Conservation (phyloP, 1,140 invertebrate genomes). For the Leptestheria dahalacensis region DNA sequence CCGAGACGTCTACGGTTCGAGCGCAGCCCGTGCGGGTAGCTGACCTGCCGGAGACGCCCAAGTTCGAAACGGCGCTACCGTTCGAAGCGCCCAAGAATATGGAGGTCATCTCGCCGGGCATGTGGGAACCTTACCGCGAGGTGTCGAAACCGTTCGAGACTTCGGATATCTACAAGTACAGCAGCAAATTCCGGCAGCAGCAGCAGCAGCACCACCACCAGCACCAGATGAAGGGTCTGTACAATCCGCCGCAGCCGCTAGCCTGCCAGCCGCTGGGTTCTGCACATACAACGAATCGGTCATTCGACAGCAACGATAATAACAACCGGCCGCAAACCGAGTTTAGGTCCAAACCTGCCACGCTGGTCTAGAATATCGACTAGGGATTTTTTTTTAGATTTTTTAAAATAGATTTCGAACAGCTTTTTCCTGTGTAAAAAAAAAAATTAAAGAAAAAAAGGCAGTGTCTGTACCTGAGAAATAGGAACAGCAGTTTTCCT, state of each 20-base stretch:
- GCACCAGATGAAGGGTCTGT: slow-evolving; percentile 4
- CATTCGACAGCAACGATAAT: background rate
- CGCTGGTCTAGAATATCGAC: background rate
- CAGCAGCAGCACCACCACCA: slow-evolving; percentile 39
- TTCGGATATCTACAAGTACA: slow-evolving; percentile 95
- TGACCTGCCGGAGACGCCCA: background rate
- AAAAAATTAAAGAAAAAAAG: no score
- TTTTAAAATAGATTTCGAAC: no score
- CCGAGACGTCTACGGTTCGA: slow-evolving; percentile 2
- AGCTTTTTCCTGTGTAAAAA: no score
- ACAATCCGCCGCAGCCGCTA: background rate
- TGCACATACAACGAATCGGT: background rate
- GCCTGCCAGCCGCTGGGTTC: slow-evolving; percentile 5
- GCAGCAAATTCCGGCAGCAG: slow-evolving; percentile 68
- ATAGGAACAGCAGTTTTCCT: background rate
- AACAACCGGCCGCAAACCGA: slow-evolving; percentile 1
- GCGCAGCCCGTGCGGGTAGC: slow-evolving; percentile 11
- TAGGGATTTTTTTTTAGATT: no score
- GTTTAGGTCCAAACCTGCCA: slow-evolving; percentile 9
- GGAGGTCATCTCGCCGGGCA: slow-evolving; percentile 67
- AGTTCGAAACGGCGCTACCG: slow-evolving; percentile 28
- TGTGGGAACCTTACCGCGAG: slow-evolving; percentile 81
- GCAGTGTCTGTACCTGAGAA: background rate
- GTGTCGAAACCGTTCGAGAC: slow-evolving; percentile 91
- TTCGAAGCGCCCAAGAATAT: slow-evolving; percentile 59